phyloP scores from a whole-genome alignment of 1,140 invertebrate species.

The Mizuhopecten yessoensis region DNA sequence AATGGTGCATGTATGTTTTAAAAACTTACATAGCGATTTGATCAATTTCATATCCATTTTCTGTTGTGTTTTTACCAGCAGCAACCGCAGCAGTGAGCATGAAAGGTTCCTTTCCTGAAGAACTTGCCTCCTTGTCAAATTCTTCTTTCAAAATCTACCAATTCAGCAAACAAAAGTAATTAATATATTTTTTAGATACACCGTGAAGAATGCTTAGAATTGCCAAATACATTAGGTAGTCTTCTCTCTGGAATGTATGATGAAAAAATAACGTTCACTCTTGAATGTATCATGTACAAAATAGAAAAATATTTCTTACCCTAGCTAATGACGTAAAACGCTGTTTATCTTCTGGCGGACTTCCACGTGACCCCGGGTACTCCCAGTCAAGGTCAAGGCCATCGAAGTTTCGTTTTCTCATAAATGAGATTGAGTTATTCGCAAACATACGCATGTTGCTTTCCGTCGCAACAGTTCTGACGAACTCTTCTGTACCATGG shows the following conservation, averaged over 20 bases:
- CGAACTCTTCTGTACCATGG: slow-evolving; percentile 91
- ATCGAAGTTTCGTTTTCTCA: slow-evolving; percentile 96
- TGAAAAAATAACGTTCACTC: too few relatives aligned
- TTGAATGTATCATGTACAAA: too few relatives aligned
- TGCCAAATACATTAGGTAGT: too few relatives aligned
- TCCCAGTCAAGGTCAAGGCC: slow-evolving; percentile 98
- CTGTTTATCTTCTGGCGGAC: slow-evolving; percentile 93
- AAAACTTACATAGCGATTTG: slow-evolving; percentile 71
- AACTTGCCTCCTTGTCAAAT: slow-evolving; percentile 56
- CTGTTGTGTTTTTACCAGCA: slow-evolving; percentile 79
- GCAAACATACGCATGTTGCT: slow-evolving; percentile 71
- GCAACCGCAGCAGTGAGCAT: slow-evolving; percentile 82
- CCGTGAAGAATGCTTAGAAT: too few relatives aligned
- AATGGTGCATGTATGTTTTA: too few relatives aligned
- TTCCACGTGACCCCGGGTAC: slow-evolving; percentile 95
- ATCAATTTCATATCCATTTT: slow-evolving; percentile 81
- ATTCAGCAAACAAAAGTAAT: background rate
- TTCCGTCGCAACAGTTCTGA: slow-evolving; percentile 69
- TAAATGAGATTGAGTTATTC: slow-evolving; percentile 89
- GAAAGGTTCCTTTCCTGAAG: slow-evolving; percentile 63
- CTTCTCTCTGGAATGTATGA: too few relatives aligned
- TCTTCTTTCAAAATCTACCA: slow-evolving; percentile 22
- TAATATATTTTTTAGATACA: too few relatives aligned
- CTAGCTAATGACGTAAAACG: slow-evolving; percentile 95
- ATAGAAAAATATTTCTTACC: too few relatives aligned